phyloP scores from a whole-genome alignment of 2,888 invertebrate species.

The Hymenopus coronatus region DNA sequence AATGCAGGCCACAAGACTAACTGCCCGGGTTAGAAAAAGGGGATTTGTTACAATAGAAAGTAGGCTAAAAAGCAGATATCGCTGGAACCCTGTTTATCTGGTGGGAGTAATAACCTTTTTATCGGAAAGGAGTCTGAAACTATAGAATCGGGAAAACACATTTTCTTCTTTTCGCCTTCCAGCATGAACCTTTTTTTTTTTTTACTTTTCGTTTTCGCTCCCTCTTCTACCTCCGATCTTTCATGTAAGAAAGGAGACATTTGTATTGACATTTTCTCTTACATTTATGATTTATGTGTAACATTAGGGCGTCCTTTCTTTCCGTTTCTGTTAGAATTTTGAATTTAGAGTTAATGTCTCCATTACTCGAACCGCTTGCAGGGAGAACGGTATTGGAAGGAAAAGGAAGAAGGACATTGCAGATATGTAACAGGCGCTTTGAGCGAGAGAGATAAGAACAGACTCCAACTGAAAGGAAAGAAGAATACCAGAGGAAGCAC shows the following conservation, averaged over 20 bases:
- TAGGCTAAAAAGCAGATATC: not conserved
- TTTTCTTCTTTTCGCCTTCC: not conserved
- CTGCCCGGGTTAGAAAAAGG: too few relatives aligned
- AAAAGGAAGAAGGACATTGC: not conserved
- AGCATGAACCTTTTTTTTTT: not conserved
- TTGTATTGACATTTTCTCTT: constrained; percentile 4
- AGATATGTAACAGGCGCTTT: not conserved
- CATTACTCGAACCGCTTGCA: not conserved
- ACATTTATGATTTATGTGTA: constrained; percentile 2
- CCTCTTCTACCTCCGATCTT: not conserved
- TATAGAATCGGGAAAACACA: not conserved
- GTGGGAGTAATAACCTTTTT: not conserved
- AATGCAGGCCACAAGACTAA: too few relatives aligned
- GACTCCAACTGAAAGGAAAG: not conserved
- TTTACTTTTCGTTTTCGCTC: not conserved
- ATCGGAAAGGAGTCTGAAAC: not conserved
- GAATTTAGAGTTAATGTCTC: constrained; percentile 1
- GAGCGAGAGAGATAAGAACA: not conserved
- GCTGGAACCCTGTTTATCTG: not conserved
- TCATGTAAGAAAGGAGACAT: not conserved
- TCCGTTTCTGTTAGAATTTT: not conserved
- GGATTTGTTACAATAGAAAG: not conserved
- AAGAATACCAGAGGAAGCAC: not conserved
- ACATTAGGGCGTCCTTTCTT: not conserved
- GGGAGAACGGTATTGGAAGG: not conserved